Evolutionary conservation across 2,888 invertebrate species (phyloP).

Genomic region (Euproctis similis): DNA sequence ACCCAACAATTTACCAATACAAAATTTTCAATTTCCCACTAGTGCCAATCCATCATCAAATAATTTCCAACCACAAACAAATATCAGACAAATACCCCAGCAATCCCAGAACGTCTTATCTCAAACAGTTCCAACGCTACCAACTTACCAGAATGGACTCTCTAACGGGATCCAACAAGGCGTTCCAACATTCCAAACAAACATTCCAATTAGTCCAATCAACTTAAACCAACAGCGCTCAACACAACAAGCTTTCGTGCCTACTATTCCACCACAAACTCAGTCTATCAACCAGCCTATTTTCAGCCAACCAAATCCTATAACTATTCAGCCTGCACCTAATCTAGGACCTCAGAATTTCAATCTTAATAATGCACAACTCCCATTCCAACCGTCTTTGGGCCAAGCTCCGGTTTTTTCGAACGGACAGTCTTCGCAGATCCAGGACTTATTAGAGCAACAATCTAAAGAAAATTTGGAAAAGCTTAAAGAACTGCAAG

Average conservation of each 20-base stretch:
- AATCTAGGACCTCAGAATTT: slow-evolving; percentile 56
- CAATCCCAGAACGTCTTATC: slow-evolving; percentile 47
- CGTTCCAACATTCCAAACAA: slow-evolving; percentile 40
- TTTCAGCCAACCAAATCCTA: slow-evolving; percentile 56
- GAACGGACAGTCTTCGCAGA: slow-evolving; percentile 69
- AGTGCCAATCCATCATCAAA: slow-evolving; percentile 43
- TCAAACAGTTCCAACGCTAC: slow-evolving; percentile 50
- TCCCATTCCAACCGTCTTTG: slow-evolving; percentile 53
- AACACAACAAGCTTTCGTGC: slow-evolving; percentile 55
- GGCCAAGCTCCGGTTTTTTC: slow-evolving; percentile 62
- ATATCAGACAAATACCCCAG: slow-evolving; percentile 39
- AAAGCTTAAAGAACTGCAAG: slow-evolving; percentile 80
- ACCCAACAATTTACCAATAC: slow-evolving; percentile 35
- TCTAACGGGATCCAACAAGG: slow-evolving; percentile 47
- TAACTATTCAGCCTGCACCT: slow-evolving; percentile 65
- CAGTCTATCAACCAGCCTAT: slow-evolving; percentile 45
- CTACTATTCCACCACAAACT: slow-evolving; percentile 46
- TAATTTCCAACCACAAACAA: slow-evolving; percentile 40
- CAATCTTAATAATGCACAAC: slow-evolving; percentile 49
- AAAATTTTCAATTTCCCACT: slow-evolving; percentile 41
- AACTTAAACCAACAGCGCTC: slow-evolving; percentile 58
- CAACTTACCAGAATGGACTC: slow-evolving; percentile 48
- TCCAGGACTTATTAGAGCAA: slow-evolving; percentile 75
- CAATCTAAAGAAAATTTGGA: slow-evolving; percentile 78
- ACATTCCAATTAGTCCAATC: slow-evolving; percentile 30